Evolutionary conservation across 1,140 invertebrate species (phyloP), one percentile per base, ranked within the genome.

Genomic region (Lycorma delicatula): DNA sequence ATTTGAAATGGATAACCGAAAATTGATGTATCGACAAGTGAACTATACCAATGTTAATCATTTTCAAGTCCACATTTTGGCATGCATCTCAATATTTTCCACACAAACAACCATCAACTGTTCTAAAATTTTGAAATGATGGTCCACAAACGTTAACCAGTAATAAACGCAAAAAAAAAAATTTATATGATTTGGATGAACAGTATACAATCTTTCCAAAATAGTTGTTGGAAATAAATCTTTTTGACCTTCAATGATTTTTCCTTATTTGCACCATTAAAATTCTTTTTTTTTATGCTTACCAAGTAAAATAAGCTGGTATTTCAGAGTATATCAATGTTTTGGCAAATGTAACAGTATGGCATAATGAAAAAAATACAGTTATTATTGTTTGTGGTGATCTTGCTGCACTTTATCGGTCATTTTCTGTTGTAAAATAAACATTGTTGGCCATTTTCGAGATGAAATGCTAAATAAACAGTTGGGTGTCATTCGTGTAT

Each of bases 111-210:
- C 69, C 70, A 67, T 75, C 60, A 54, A 74, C 66, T 50, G 68
- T 76, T 71, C 63, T 58, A 47, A 77, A 59, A 61, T 70, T n/a
- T 62, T 68, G 12, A 60, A 77, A 77, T 50, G 68, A 73, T 54
- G 74, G 71, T 3, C 75, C 75, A 56, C 63, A 67, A 29, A 78
- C 70, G 64, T 73, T 68, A n/a, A 68, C 58, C 50, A 76, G 63
- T 22, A 77, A 58, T 53, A 78, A 59, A 25, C 71, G 69, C 54
- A 77, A 67, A 69, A 71, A 74, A 58, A 59, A 56, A 53, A 31
- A 56, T 67, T 74, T 68, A 60, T 46, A 61, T 69, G 56, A 11
- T 64, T 68, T 46, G 66, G 64, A 63, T 72, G 67, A 7, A 73
- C 60, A n/a, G 66, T 69, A 54, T 70, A 72, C 3, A 73, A 20